These are phyloP conservation scores for Telenomus remus DNA, from an alignment of 1,140 invertebrate genomes.

Conservation along the genomic window DNA sequence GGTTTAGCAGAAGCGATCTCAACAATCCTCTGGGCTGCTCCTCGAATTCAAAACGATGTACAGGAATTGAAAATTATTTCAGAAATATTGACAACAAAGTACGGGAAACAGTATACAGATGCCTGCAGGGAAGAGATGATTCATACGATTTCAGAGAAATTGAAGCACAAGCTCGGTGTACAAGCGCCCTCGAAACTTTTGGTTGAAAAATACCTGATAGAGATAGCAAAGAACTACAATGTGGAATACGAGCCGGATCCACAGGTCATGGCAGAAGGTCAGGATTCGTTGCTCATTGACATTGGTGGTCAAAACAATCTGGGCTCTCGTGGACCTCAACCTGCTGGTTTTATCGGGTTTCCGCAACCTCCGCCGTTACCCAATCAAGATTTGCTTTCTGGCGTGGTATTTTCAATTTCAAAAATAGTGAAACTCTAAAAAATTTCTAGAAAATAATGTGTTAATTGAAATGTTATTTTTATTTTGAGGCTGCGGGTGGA, in stretches of 20 bases:
- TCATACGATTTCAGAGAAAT: conserved; percentile 92
- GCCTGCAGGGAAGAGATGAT: conserved; percentile 86
- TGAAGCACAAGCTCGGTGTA: conserved; percentile 96
- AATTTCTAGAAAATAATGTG: no score
- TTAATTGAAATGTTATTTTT: no score
- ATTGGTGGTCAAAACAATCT: conserved; percentile 80
- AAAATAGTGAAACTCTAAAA: background rate
- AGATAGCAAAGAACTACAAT: conserved; percentile 97
- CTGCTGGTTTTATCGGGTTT: conserved; percentile 87
- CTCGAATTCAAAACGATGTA: conserved; percentile 88
- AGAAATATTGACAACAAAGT: conserved; percentile 93
- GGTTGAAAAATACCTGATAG: conserved; percentile 96
- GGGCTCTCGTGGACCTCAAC: conserved; percentile 77
- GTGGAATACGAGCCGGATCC: conserved; percentile 95
- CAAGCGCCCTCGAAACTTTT: conserved; percentile 97
- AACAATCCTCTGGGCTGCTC: conserved; percentile 97
- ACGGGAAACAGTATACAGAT: conserved; percentile 94
- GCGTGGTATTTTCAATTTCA: conserved; percentile 55
- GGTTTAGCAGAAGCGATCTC: conserved; percentile 97
- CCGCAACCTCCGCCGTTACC: conserved; percentile 81
- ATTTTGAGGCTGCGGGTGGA: conserved; percentile 60
- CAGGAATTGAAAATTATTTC: conserved; percentile 93
- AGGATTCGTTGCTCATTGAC: conserved; percentile 89
- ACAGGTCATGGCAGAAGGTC: conserved; percentile 90
- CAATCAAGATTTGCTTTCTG: conserved; percentile 66